Conservation (phyloP, 1,140 invertebrate genomes). For the Drosophila murphyi region DNA sequence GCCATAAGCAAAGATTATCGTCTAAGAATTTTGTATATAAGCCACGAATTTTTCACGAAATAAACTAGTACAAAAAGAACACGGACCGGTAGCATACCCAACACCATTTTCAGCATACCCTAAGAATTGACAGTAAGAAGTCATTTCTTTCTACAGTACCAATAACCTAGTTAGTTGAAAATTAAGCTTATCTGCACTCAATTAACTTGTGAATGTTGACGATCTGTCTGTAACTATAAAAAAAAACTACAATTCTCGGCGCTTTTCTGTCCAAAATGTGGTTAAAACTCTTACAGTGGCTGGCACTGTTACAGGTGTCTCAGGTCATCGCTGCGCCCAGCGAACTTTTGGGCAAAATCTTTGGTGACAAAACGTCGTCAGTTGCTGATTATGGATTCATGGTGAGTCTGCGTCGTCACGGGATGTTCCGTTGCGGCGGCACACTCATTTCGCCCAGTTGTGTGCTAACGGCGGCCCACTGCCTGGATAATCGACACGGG, state of each 20-base stretch:
- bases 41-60: too few species aligned
- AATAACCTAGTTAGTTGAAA: slow-evolving; percentile 7
- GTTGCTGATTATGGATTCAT: slow-evolving; percentile 53
- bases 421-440: slow-evolving; percentile 58
- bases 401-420: slow-evolving; percentile 53
- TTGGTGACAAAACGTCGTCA: slow-evolving; percentile 15
- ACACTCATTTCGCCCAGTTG: slow-evolving; percentile 65
- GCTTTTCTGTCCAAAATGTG: slow-evolving; percentile 11
- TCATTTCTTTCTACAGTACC: too few species aligned
- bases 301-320: slow-evolving; percentile 12
- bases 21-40: too few species aligned
- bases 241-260: neutral
- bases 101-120: too few species aligned
- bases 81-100: too few species aligned
- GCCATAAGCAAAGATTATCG: too few species aligned
- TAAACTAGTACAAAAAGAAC: too few species aligned
- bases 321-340: neutral
- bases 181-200: slow-evolving; percentile 46
- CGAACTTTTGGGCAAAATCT: slow-evolving; percentile 44
- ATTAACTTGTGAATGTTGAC: slow-evolving; percentile 64
- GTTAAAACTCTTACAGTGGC: slow-evolving; percentile 4
- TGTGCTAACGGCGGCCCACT: slow-evolving; percentile 75
- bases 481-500: slow-evolving; percentile 30
- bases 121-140: too few species aligned
- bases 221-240: slow-evolving; percentile 3